phyloP scores from a whole-genome alignment of 2,888 invertebrate genomes.

The Drosophila testacea region DNA sequence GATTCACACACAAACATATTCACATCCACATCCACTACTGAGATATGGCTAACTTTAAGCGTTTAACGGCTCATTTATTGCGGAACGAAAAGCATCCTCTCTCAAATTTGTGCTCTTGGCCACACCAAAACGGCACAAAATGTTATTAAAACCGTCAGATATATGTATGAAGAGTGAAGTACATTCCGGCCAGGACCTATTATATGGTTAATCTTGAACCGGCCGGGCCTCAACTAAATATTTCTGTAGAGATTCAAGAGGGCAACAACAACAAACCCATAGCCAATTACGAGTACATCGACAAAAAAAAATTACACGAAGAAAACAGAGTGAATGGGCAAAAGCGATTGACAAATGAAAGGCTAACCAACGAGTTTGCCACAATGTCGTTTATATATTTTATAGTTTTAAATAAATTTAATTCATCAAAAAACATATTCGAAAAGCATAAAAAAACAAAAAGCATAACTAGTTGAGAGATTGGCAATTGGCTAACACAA shows the following conservation, averaged over 20 bases:
- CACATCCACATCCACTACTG: conserved; percentile 18
- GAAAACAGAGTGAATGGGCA: not conserved
- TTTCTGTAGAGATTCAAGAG: not conserved
- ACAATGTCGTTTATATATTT: conserved; percentile 42
- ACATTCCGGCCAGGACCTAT: conserved; percentile 29
- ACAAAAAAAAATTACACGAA: conserved; percentile 9
- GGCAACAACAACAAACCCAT: conserved; percentile 8
- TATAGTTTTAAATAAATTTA: conserved; percentile 22
- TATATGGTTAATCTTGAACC: conserved; percentile 70
- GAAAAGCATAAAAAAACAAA: not conserved
- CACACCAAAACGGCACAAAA: conserved; percentile 56
- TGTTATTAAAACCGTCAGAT: conserved; percentile 65
- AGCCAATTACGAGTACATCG: conserved; percentile 49
- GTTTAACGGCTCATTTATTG: conserved; percentile 80
- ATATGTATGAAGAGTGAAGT: conserved; percentile 25
- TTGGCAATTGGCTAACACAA: not conserved
- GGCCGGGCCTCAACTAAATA: conserved; percentile 38
- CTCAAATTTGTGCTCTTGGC: conserved; percentile 38
- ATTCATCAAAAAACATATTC: conserved; percentile 1
- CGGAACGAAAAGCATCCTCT: conserved; percentile 41
- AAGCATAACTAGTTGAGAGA: not conserved
- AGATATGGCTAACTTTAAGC: conserved; percentile 64
- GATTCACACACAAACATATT: conserved; percentile 18
- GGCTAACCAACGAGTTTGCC: conserved; percentile 13
- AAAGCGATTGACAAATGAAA: not conserved